phyloP scores from a whole-genome alignment of 2,113 vertebrate species.

The Hippolais icterina region DNA sequence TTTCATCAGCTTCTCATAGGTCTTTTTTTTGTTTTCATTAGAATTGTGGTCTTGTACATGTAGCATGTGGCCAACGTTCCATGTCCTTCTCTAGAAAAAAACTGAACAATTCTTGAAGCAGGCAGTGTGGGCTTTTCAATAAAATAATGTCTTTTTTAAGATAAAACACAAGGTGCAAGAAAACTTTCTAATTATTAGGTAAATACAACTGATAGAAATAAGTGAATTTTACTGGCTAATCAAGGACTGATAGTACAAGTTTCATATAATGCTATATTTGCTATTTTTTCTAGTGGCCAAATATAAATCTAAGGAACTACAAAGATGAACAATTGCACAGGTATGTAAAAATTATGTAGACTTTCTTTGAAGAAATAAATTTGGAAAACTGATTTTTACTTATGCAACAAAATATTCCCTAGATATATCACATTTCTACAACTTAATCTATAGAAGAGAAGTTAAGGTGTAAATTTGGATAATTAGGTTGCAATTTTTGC shows the following conservation, averaged over 20 bases:
- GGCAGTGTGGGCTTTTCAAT: not conserved
- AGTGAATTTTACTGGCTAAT: not conserved
- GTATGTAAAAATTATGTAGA: slow-evolving; percentile 74
- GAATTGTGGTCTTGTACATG: not conserved
- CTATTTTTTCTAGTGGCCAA: slow-evolving; percentile 88
- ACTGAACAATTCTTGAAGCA: not conserved
- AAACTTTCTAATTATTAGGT: not conserved
- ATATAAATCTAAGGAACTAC: slow-evolving; percentile 93
- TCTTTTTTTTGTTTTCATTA: not conserved
- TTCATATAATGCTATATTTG: slow-evolving; percentile 36
- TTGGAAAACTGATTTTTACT: not conserved
- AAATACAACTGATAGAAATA: not conserved
- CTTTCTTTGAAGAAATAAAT: not conserved
- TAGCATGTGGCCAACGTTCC: not conserved
- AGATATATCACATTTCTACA: not conserved
- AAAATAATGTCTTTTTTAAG: not conserved
- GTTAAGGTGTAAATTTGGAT: not conserved
- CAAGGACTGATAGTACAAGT: not conserved
- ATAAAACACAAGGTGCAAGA: not conserved
- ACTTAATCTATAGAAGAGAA: not conserved
- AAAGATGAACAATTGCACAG: slow-evolving; percentile 98
- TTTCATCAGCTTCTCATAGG: not conserved
- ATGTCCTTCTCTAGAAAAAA: not conserved
- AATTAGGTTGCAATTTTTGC: not conserved
- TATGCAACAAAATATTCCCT: not conserved